Evolutionary conservation across 2,888 invertebrate species (phyloP), one percentile per base, ranked within the genome.

Genomic region (Epiblema foenella): DNA sequence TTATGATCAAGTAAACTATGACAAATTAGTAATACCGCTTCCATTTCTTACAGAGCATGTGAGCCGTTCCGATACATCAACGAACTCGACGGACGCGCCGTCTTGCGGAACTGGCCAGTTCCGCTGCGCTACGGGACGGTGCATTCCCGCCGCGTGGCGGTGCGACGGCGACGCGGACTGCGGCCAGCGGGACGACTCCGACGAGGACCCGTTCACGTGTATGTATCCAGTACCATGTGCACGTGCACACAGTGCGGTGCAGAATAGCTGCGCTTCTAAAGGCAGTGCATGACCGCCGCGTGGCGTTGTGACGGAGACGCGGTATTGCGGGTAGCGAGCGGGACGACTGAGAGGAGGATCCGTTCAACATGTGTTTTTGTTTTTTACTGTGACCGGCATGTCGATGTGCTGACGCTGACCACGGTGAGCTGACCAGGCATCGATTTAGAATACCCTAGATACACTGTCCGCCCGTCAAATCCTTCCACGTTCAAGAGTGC

Each of bases 91-190:
- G 11, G 67, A 62, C 33, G n/a, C 54, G 17, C 37, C 57, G 49
- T 92, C 94, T 75, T 96, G 96, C 89, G 94, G 94, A 78, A 93
- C 94, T 76, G 95, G 95, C 18, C 96, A 96, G 91, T 98, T 98
- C 90, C 95, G 95, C 74, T 98, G 98, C 89, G 90, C 91, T 75
- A 95, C 95, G 77, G 94, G 94, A 70, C 95, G 95, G 85, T 97
- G 97, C 91, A 95, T 97, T 82, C 96, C 97, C 75, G 92, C 91
- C 72, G 95, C 95, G 79, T 97, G 97, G 96, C 93, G 95, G 76
- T 97, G 97, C 90, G 97, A 97, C 89, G 96, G 96, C 64, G 96
- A 96, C 84, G 89, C 92, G 52, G 97, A 97, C 89, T 97, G 97
- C 88, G 96, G 96, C n/a, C 89, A 93, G 29, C 85, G 91, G 71